Evolutionary conservation across 2,113 vertebrate species (phyloP), one percentile per base, ranked within the genome.

Genomic region (Rhegmatorhina hoffmannsi): DNA sequence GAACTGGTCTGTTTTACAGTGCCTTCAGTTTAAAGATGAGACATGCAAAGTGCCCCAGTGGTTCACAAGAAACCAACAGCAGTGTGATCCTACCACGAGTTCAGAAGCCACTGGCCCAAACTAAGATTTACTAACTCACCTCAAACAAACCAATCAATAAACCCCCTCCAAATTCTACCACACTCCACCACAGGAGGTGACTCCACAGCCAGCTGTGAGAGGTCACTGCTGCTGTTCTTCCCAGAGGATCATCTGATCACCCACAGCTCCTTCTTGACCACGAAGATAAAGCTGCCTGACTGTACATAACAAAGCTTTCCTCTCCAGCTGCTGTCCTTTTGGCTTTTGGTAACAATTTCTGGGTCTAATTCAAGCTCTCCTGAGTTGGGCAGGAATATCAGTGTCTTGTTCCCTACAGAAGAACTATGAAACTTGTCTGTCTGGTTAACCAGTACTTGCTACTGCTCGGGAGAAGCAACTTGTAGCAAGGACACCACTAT

Each of bases 1-100:
- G 56, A 93, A 93, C 94, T 81, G 84, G 91, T 90, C 55, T 58
- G 82, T 92, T 79, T 73, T 25, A 89, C 53, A 29, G 36, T 31
- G 78, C 38, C 69, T 87, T 88, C 75, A 62, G 3, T 52, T 50
- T 73, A 62, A 55, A 67, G 34, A 84, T 49, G 50, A 86, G 29
- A 59, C 67, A 63, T 2, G 23, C 7, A 25, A 7, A 78, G 55
- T 20, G 25, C 36, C 55, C 49, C 1, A 0, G 31, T 7, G 40
- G 21, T 44, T 86, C 36, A 69, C 55, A 58, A 70, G 28, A 88
- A 58, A 47, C 3, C 16, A 25, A 49, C 1, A 69, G 56, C 43
- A 59, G 52, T 2, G 24, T 13, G 33, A 78, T 43, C 21, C 68
- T 29, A 47, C 3, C 18, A 59, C 5, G 66, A 55, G 26, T 8